A percentile compares a stretch with the other conserved stretches of the same genome.
Conservation (phyloP, 2,113 vertebrate species). For the Bolborhynchus lineola region DNA sequence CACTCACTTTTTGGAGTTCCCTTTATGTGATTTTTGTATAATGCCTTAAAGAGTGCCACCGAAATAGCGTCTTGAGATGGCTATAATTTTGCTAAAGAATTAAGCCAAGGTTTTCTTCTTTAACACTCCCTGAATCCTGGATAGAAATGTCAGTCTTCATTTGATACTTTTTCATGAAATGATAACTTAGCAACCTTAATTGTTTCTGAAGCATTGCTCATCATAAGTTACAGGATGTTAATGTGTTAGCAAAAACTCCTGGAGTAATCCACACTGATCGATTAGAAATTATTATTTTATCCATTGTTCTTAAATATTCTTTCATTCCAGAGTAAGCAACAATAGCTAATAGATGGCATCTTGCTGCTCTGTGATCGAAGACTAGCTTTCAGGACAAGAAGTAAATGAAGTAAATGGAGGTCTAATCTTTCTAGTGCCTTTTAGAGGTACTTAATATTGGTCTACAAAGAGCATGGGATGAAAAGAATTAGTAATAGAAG, state of each 20-base stretch:
- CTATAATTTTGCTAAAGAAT: not conserved
- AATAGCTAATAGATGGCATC: not conserved
- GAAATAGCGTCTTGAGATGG: not conserved
- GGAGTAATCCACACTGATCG: conserved; percentile 30
- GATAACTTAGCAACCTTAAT: conserved; percentile 32
- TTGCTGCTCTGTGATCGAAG: conserved; percentile 2
- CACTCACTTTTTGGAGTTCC: not conserved
- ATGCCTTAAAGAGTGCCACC: not conserved
- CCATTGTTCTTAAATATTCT: conserved; percentile 20
- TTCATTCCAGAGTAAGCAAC: conserved; percentile 2
- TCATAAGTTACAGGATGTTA: not conserved
- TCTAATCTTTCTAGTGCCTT: conserved; percentile 31
- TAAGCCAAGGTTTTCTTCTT: not conserved
- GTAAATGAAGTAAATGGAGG: conserved; percentile 51
- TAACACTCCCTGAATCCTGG: not conserved
- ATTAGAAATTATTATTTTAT: conserved; percentile 35
- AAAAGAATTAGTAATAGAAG: conserved; percentile 34
- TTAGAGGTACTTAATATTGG: conserved; percentile 43
- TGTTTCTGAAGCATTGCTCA: conserved; percentile 32
- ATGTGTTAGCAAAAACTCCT: not conserved
- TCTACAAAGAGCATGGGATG: not conserved
- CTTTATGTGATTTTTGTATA: not conserved
- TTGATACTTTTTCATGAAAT: conserved; percentile 29
- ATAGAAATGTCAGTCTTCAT: not conserved
- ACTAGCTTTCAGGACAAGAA: conserved; percentile 38